phyloP scores from a whole-genome alignment of 2,888 invertebrate genomes.

The Fragum whitleyi region DNA sequence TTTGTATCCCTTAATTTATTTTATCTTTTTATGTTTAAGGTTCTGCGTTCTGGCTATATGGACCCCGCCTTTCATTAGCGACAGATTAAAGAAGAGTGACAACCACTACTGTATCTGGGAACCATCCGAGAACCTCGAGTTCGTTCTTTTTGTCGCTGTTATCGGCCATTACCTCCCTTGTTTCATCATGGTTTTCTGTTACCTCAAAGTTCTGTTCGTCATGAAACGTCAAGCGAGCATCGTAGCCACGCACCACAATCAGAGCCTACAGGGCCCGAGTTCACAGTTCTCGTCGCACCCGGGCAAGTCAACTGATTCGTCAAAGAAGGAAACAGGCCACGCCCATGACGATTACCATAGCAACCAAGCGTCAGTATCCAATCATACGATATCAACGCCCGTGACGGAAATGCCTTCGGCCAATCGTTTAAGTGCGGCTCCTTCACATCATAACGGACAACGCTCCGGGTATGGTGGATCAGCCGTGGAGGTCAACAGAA shows the following conservation, averaged over 20 bases:
- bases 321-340: not conserved
- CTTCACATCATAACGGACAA: not conserved
- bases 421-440: not conserved
- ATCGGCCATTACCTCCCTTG: conserved; percentile 81
- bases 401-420: not conserved
- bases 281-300: not conserved
- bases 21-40: conserved; percentile 71
- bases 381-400: not conserved
- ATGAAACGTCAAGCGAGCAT: conserved; percentile 58
- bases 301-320: not conserved
- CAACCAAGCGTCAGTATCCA: not conserved
- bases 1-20: no score
- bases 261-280: not conserved
- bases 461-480: not conserved
- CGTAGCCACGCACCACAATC: conserved; percentile 13
- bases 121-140: conserved; percentile 78
- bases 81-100: conserved; percentile 73
- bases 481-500: not conserved
- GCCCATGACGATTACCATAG: not conserved
- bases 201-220: conserved; percentile 72
- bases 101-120: conserved; percentile 78
- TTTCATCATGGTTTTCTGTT: conserved; percentile 75
- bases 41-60: conserved; percentile 75
- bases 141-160: conserved; percentile 79
- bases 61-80: conserved; percentile 79